These are phyloP conservation scores for Nemapogon koenigi DNA, from an alignment of 2,888 invertebrate genomes.

Conservation along the genomic window DNA sequence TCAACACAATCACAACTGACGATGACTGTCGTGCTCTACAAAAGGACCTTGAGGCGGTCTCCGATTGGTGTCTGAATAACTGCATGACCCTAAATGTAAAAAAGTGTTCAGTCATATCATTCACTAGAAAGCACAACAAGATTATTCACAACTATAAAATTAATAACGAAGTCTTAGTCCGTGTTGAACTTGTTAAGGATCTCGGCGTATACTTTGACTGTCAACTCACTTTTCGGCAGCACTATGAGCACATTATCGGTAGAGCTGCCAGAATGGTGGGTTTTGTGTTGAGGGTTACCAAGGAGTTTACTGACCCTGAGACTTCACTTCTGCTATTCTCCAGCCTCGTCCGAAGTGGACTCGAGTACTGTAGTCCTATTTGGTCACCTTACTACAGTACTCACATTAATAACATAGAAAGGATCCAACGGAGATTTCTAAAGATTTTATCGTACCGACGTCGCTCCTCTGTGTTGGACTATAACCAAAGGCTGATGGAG, in stretches of 20 bases:
- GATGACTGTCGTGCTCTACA: slow-evolving; percentile 2
- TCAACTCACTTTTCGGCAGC: neutral
- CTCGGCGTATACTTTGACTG: slow-evolving; percentile 2
- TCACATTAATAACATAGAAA: neutral
- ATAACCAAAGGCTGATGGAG: no score
- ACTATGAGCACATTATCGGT: neutral
- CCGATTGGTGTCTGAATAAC: neutral
- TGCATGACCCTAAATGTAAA: slow-evolving; percentile 4
- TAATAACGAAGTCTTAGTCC: neutral
- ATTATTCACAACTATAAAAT: neutral
- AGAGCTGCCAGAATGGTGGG: neutral
- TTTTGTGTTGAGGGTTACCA: neutral
- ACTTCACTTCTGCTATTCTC: neutral
- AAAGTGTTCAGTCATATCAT: slow-evolving; percentile 1
- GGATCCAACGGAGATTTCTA: neutral
- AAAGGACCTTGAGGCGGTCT: neutral
- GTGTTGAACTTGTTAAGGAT: neutral
- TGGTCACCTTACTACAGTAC: neutral
- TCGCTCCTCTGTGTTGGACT: no score
- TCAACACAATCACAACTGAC: neutral
- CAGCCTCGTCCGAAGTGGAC: neutral
- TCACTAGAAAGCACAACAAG: neutral
- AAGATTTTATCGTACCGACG: no score
- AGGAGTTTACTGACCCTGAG: neutral
- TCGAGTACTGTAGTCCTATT: neutral